Evolutionary conservation across 2,888 invertebrate species (phyloP).

Genomic region (Pogonocherus hispidulus): DNA sequence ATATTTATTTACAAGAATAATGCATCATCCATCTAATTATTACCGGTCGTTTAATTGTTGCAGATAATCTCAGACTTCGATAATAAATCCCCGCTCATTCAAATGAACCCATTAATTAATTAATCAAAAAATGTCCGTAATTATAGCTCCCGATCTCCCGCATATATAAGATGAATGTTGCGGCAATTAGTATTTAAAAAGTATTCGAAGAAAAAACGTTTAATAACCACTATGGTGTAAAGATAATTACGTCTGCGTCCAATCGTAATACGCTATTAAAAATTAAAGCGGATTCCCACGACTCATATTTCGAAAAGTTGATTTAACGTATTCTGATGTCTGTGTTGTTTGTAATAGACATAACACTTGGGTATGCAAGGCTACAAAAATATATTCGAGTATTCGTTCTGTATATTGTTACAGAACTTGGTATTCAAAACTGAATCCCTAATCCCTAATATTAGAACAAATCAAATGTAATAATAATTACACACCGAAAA

Average conservation of each 20-base stretch:
- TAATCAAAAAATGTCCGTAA: conserved; percentile 43
- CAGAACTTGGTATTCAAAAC: no score
- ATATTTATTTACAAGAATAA: conserved; percentile 23
- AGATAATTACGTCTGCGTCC: conserved; percentile 40
- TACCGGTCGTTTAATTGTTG: conserved; percentile 36
- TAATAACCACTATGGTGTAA: conserved; percentile 41
- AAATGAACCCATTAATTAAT: conserved; percentile 45
- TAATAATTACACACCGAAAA: no score
- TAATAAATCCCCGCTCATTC: conserved; percentile 41
- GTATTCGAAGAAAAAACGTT: conserved; percentile 39
- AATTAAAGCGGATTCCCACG: conserved; percentile 42
- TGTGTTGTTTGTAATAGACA: background rate
- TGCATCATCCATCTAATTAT: conserved; percentile 19
- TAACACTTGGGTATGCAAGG: no score
- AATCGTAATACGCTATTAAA: conserved; percentile 44
- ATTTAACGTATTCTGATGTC: background rate
- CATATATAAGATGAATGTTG: conserved; percentile 34
- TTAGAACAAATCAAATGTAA: no score
- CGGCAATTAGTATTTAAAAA: conserved; percentile 42
- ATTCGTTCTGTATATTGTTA: no score
- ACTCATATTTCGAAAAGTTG: conserved; percentile 16
- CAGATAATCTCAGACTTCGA: conserved; percentile 23
- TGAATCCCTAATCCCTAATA: no score
- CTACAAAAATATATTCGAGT: no score
- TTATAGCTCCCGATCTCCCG: conserved; percentile 34